Conservation (phyloP, 2,888 invertebrate genomes). For the Agriotes lineatus region DNA sequence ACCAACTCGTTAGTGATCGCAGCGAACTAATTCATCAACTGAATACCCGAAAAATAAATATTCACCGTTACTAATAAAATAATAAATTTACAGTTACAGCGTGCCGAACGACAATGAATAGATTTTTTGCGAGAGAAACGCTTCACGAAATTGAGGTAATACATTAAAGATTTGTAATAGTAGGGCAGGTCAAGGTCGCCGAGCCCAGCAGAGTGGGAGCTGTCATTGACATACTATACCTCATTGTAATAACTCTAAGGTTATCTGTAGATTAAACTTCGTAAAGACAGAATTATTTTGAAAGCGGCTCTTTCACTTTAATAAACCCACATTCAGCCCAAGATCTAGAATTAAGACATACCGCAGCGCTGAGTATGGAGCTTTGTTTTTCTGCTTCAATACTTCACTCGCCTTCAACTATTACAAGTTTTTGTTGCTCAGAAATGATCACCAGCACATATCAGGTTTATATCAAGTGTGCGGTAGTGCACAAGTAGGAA, state of each 20-base stretch:
- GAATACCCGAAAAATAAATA: neutral
- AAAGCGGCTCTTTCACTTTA: conserved; percentile 20
- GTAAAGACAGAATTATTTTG: conserved; percentile 21
- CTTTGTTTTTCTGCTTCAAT: conserved; percentile 22
- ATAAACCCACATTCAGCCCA: conserved; percentile 1
- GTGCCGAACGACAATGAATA: conserved; percentile 23
- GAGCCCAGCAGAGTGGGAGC: conserved; percentile 50
- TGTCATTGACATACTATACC: conserved; percentile 55
- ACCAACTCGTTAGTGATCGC: too few relatives aligned
- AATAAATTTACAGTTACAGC: conserved; percentile 17
- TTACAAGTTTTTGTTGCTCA: conserved; percentile 24
- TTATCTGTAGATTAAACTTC: conserved; percentile 23
- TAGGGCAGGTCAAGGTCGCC: conserved; percentile 55
- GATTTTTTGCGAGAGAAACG: conserved; percentile 33
- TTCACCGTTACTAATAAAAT: neutral
- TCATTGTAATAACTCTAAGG: conserved; percentile 37
- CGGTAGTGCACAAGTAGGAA: conserved; percentile 45
- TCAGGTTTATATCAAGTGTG: conserved; percentile 32
- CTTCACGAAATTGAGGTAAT: conserved; percentile 39
- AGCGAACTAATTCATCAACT: too few relatives aligned
- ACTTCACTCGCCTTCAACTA: conserved; percentile 20
- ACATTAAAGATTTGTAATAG: conserved; percentile 45
- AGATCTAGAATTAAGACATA: conserved; percentile 17
- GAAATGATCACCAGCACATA: conserved; percentile 22
- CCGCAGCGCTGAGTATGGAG: neutral